Conservation (phyloP, 2,797 vertebrate species). For the Knipowitschia caucasica region DNA sequence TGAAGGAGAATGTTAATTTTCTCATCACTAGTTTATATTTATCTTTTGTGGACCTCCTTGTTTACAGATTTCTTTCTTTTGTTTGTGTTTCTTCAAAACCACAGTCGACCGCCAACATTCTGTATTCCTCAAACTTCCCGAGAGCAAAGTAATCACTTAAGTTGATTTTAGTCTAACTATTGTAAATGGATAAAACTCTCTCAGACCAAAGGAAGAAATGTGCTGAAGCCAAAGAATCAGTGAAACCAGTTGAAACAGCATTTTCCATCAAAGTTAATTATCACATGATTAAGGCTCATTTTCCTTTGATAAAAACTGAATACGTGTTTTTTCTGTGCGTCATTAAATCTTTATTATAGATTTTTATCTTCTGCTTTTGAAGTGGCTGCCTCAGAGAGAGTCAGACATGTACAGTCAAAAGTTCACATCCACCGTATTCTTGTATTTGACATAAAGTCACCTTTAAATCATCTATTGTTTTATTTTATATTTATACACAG, state of each 20-base stretch:
- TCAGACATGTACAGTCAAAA: not conserved
- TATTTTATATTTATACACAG: too few species aligned
- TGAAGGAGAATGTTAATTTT: too few species aligned
- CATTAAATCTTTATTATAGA: constrained; percentile 17
- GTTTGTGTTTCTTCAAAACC: too few species aligned
- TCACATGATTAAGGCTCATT: constrained; percentile 1
- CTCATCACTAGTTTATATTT: too few species aligned
- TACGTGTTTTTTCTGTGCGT: not conserved
- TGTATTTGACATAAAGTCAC: too few species aligned
- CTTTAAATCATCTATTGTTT: too few species aligned
- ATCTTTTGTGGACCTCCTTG: too few species aligned
- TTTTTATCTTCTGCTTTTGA: not conserved
- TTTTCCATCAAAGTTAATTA: constrained; percentile 2
- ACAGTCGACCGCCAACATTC: too few species aligned
- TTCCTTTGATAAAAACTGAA: constrained; percentile 8
- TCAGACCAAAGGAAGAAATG: not conserved
- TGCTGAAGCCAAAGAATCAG: not conserved
- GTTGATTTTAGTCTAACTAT: not conserved
- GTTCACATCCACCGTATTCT: too few species aligned
- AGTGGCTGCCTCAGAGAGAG: not conserved
- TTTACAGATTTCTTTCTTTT: too few species aligned
- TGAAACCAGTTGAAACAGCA: constrained; percentile 3
- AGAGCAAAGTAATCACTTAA: not conserved
- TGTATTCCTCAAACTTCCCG: not conserved
- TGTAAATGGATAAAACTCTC: not conserved